Evolutionary conservation across 1,140 invertebrate species (phyloP), one percentile per base, ranked within the genome.

Genomic region (Euschistus heros): DNA sequence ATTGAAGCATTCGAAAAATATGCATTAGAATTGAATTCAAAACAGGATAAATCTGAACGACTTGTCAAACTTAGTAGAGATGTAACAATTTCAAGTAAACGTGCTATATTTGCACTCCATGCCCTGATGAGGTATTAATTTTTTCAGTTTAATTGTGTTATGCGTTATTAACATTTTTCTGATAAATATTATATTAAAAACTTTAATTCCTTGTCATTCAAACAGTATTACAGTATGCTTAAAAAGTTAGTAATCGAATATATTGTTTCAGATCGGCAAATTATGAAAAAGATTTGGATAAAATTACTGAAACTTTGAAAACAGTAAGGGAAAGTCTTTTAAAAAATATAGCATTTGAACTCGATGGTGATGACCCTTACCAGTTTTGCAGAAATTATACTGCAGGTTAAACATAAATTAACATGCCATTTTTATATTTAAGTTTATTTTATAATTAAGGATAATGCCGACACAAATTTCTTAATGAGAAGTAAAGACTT

Each of bases 61-160:
- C 81, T 96, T 15, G 81, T 93, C 0, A 94, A 94, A 77, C 75
- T 87, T 0, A 86, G 87, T 66, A 77, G 92, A 54, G 92, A 95
- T 74, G 84, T 94, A n/a, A 94, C 90, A 2, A 93, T 94, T 68
- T 90, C 94, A 72, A 92, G 91, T 71, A 96, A 96, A 74, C 79
- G 91, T 68, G 86, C 90, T 17, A 96, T 96, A 65, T 94, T 93
- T 74, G 75, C 90, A 18, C 75, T 96, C 15, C 92, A 95, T 72
- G 86, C 88, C 27, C 77, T 86, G 57, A 78, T 81, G 30, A 75
- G 72, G 78, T 77, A 24, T 37, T 37, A 37, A 37, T 37, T 37
- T 37, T 6, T 4, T 30, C 27, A 30, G 27, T 7, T 4, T 30
- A 4, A 4, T 30, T 4, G 7, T 30, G 27, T 30, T n/a, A n/a